phyloP scores from a whole-genome alignment of 2,888 invertebrate species.

The Coecobrya sp. region DNA sequence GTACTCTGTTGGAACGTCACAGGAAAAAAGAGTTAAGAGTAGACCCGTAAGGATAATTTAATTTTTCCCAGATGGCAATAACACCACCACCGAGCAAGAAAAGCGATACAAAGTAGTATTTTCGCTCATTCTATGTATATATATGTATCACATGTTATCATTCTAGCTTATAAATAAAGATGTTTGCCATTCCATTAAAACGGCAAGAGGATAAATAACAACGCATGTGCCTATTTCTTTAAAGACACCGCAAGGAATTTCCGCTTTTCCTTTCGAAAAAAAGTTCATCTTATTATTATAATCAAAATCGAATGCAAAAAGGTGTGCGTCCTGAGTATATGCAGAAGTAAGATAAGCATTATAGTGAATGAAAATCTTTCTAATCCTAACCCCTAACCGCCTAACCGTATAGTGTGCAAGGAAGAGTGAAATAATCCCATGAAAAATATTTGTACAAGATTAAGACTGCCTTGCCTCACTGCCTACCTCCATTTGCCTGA shows the following conservation, averaged over 20 bases:
- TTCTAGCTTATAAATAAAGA: background rate
- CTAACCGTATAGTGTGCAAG: too few species aligned
- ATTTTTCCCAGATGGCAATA: slow-evolving; percentile 61
- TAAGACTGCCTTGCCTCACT: background rate
- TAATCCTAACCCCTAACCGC: too few species aligned
- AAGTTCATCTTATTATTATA: background rate
- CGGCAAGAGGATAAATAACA: background rate
- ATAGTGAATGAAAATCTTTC: too few species aligned
- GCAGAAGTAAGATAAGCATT: too few species aligned
- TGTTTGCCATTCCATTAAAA: slow-evolving; percentile 3
- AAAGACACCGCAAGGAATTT: slow-evolving; percentile 9
- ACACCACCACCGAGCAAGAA: background rate
- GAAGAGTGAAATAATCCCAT: background rate
- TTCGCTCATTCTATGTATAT: background rate
- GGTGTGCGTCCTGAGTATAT: too few species aligned
- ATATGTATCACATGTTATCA: background rate
- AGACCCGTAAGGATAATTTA: slow-evolving; percentile 56
- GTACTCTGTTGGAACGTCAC: background rate
- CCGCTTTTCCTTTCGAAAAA: background rate
- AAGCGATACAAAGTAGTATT: background rate
- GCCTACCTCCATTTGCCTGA: too few species aligned
- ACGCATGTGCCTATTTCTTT: background rate
- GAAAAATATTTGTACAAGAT: slow-evolving; percentile 37
- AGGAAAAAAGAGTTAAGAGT: slow-evolving; percentile 5
- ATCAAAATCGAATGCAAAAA: too few species aligned